phyloP scores from a whole-genome alignment of 35 echinoderm and acorn worm species.

The Patiria miniata region DNA sequence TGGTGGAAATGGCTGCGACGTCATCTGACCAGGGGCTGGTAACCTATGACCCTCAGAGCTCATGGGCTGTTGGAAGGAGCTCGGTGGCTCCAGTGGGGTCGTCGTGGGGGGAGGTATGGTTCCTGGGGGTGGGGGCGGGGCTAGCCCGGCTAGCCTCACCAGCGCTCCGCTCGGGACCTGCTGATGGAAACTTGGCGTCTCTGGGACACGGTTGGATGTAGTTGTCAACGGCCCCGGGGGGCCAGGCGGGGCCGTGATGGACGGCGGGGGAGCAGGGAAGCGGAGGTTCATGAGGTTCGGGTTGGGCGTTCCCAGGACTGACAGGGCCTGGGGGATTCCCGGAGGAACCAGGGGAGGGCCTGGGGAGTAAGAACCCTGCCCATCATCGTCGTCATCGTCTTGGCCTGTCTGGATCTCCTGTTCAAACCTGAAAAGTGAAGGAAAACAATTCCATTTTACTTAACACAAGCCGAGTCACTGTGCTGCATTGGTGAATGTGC shows the following conservation, averaged over 20 bases:
- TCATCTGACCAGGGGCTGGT: too few relatives aligned
- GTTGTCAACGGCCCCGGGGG: background rate
- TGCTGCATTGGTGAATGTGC: too few relatives aligned
- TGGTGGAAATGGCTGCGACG: too few relatives aligned
- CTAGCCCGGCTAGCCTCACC: too few relatives aligned
- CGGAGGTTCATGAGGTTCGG: background rate
- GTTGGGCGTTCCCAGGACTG: background rate
- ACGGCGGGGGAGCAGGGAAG: background rate
- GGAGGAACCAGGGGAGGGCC: background rate
- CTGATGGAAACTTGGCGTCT: background rate
- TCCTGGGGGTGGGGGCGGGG: too few relatives aligned
- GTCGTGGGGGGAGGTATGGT: background rate
- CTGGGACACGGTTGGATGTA: background rate
- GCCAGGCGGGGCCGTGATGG: background rate
- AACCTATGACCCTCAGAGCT: too few relatives aligned
- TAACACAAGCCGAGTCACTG: background rate
- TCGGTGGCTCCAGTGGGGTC: background rate
- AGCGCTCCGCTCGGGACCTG: background rate
- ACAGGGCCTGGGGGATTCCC: background rate
- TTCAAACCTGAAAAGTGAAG: constrained; percentile 37
- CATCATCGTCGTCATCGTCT: background rate
- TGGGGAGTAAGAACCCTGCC: background rate
- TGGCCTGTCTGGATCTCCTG: constrained; percentile 34
- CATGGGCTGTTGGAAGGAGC: background rate
- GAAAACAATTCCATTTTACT: background rate